Conservation (phyloP, 2,797 vertebrate species). For the Poeciliopsis presidionis region DNA sequence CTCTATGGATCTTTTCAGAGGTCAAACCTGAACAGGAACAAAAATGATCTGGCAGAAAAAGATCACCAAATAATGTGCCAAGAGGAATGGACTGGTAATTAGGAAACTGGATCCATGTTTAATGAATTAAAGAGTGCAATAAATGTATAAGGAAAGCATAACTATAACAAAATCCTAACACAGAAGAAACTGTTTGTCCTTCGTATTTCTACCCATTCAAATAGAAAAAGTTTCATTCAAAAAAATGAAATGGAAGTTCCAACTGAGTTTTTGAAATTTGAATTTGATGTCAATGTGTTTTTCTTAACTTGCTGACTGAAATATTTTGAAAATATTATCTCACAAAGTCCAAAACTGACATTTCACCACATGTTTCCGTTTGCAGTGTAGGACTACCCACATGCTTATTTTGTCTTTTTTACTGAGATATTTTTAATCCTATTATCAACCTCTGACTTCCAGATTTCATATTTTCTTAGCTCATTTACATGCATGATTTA, state of each 20-base stretch:
- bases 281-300: background rate
- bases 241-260: background rate
- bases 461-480: conserved; percentile 35
- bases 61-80: background rate
- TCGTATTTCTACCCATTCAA: background rate
- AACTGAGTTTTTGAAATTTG: background rate
- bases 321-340: background rate
- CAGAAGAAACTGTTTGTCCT: background rate
- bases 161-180: background rate
- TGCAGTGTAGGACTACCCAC: conserved; percentile 5
- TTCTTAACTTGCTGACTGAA: background rate
- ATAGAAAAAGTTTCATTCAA: background rate
- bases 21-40: background rate
- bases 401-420: conserved; percentile 36
- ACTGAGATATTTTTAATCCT: conserved; percentile 38
- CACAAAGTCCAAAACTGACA: background rate
- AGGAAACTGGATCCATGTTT: background rate
- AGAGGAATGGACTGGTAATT: background rate
- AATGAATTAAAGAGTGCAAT: background rate
- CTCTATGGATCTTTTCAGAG: background rate
- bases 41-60: background rate
- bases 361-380: background rate
- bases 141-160: background rate
- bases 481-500: conserved; percentile 44
- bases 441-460: conserved; percentile 33